Base-by-base conservation (phyloP, 2,888 invertebrate genomes). In the Liposcelis brunnea region DNA sequence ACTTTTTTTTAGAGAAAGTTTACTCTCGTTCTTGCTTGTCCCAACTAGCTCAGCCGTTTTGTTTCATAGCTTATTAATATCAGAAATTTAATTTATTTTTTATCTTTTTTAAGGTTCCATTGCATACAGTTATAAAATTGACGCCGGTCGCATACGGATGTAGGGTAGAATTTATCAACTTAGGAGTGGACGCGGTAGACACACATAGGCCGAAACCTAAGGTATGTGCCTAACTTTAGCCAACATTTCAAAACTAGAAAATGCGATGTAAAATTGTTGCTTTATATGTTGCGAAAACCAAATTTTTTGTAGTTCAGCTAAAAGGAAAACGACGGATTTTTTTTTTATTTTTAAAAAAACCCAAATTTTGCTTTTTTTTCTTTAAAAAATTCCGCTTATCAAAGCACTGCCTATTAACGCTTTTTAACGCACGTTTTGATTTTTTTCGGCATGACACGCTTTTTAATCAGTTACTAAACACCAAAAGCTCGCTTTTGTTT, bases 71-170 rank as follows among this genome's bases (percentile, higher is more conserved):
- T n/a, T n/a, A n/a, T n/a, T n/a, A n/a, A n/a, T n/a, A n/a, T n/a
- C n/a, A n/a, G n/a, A n/a, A n/a, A n/a, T n/a, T n/a, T n/a, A n/a
- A n/a, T 26, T 26, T 26, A 26, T 26, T 26, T 4, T 26, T 6
- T 26, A 8, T 4, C 26, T 26, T 26, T 26, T 26, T 4, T 26
- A n/a, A 81, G 66, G 90, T 91, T 53, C 91, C 91, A 6, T 68
- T 91, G 47, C 97, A 98, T 67, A 87, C 93, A 43, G 82, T 97
- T 55, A 90, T 97, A 61, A 95, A 95, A 66, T 67, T 98, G 59
- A 97, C 95, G 15, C 97, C 97, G 2, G 87, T 95, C 31, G 97
- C 98, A 31, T 98, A 98, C 63, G 97, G 97, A 34, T 98, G 97
- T 64, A 83, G 91, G 57, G 84, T 94, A 60, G 95, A 97, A 61